phyloP scores from a whole-genome alignment of 2,113 vertebrate genomes.

The Eurypyga helias region DNA sequence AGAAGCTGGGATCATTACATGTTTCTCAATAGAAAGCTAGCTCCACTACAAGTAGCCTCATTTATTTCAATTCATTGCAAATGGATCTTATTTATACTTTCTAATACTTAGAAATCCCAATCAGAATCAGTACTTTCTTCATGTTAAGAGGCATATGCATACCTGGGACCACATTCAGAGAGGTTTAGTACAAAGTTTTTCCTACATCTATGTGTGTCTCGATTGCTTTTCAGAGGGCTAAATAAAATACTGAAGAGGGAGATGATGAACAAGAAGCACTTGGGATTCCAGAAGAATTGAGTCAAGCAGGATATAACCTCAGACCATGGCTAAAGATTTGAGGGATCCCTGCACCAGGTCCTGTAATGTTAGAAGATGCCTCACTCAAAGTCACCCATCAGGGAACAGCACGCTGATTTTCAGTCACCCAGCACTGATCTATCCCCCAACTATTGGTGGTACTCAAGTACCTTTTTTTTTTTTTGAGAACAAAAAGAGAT shows the following conservation, averaged over 20 bases:
- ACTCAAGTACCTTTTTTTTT: neutral
- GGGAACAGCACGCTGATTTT: neutral
- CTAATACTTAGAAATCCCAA: neutral
- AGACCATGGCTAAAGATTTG: neutral
- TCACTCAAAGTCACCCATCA: neutral
- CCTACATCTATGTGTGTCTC: neutral
- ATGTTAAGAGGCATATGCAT: neutral
- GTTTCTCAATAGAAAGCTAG: neutral
- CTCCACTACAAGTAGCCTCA: neutral
- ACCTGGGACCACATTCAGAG: neutral
- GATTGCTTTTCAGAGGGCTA: neutral
- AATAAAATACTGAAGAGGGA: neutral
- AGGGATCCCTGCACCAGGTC: neutral
- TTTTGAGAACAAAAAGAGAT: neutral
- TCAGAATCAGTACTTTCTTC: neutral
- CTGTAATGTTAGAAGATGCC: neutral
- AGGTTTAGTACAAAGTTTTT: neutral
- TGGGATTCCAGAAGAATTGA: neutral
- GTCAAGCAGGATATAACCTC: neutral
- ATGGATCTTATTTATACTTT: neutral
- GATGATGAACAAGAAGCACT: neutral
- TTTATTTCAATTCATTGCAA: slow-evolving; percentile 25
- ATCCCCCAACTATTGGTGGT: neutral
- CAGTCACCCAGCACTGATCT: neutral
- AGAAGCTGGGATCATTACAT: neutral